Percentiles rank a stretch among this genome's conserved stretches.
These are phyloP conservation scores for Sceliomorpha sp. DNA, from an alignment of 2,888 invertebrate species.

Conservation along the genomic window DNA sequence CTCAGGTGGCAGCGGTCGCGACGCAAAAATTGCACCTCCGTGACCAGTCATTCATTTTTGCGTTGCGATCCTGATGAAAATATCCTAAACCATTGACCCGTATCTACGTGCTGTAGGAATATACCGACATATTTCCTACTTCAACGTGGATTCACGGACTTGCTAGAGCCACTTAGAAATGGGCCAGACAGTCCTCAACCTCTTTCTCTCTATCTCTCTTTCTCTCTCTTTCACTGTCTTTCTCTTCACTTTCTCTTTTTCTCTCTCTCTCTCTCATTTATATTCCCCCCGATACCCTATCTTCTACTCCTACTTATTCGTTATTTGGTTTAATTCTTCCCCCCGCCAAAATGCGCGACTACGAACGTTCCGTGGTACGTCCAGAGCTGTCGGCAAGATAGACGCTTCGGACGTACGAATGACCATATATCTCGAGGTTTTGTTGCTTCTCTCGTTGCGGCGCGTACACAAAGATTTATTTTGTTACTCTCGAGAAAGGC, in stretches of 20 bases:
- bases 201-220: constrained; percentile 56
- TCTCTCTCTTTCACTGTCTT: constrained; percentile 52
- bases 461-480: background rate
- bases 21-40: too few relatives aligned
- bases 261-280: constrained; percentile 34
- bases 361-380: too few relatives aligned
- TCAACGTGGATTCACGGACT: constrained; percentile 32
- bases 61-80: constrained; percentile 9
- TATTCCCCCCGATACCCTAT: constrained; percentile 28
- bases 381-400: too few relatives aligned
- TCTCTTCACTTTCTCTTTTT: constrained; percentile 49
- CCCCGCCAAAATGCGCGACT: background rate
- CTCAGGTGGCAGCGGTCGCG: too few relatives aligned
- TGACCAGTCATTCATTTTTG: too few relatives aligned
- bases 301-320: constrained; percentile 26
- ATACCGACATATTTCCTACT: constrained; percentile 5
- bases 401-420: too few relatives aligned
- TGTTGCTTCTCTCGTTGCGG: constrained; percentile 21
- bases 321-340: background rate
- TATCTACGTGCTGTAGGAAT: constrained; percentile 4
- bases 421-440: too few relatives aligned
- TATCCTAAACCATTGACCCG: background rate
- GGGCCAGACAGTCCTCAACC: constrained; percentile 77
- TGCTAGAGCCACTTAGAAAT: constrained; percentile 69
- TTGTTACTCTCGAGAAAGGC: constrained; percentile 5